Evolutionary conservation across 2,888 invertebrate genomes (phyloP), one percentile per base, ranked within the genome.

Genomic region (Leucophenga maculata): DNA sequence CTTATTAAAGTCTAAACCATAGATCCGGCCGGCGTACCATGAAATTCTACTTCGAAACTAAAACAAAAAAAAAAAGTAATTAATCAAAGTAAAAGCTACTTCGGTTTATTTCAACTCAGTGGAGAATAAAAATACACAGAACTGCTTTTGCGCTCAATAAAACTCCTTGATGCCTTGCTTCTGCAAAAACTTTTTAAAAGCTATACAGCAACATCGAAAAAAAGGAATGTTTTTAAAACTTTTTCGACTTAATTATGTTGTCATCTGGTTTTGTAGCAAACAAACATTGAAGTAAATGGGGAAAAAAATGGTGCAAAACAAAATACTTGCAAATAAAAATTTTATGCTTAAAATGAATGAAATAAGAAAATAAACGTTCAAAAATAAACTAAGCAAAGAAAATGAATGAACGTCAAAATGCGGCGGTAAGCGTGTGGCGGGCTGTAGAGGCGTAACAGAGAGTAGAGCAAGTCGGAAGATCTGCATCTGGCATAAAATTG

Each of bases 401-500:
- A 32, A 59, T 52, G 31, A 46, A 64, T n/a, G 55, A 68, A 26
- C 57, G 44, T 68, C 39, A 62, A 62, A 54, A 46, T 9, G 44
- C 52, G 6, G 67, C 39, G 69, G 39, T 65, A 75, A 70, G 39
- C 1, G 4, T 48, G 57, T 8, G 31, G 57, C 26, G 64, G 4
- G 39, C 39, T 39, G 26, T 26, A 26, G 3, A 4, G 26, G 2
- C 26, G 26, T 4, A 26, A 26, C 26, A 26, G 26, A 26, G 26
- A 3, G n/a, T n/a, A n/a, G n/a, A 26, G 26, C 26, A 3, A 22
- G 46, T 26, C 18, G 46, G 67, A 69, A 26, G 64, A 69, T 59
- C 57, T 71, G 73, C 73, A 73, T 66, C 73, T 73, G 73, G 71
- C 73, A 57, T 68, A 64, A 69, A 73, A 59, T 73, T 73, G 73